Percentiles rank a stretch among this genome's conserved stretches.
Conservation (phyloP, 2,797 vertebrate species). For the Limnodromus scolopaceus region DNA sequence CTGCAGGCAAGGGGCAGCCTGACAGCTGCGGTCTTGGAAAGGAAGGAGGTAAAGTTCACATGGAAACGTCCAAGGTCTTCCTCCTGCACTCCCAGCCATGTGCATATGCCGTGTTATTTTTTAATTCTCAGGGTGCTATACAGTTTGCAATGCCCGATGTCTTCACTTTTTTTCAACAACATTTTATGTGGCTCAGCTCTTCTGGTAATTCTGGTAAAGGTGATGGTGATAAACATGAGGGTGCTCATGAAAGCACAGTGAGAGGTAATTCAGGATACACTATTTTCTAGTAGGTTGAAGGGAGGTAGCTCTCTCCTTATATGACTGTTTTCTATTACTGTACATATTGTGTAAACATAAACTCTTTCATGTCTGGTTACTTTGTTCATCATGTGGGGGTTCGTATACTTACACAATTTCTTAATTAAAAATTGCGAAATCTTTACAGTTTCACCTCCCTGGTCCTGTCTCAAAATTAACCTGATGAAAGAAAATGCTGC, state of each 20-base stretch:
- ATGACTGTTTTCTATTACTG: background rate
- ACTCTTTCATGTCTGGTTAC: background rate
- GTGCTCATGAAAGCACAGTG: background rate
- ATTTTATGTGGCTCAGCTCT: background rate
- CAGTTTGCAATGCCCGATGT: fast-evolving
- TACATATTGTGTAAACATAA: slow-evolving; percentile 16
- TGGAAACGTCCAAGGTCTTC: background rate
- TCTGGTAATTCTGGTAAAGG: background rate
- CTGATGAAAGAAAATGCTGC: background rate
- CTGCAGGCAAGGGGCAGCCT: background rate
- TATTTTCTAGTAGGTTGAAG: background rate
- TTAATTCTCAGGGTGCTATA: background rate
- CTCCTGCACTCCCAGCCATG: background rate
- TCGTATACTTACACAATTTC: background rate
- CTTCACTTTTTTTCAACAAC: background rate
- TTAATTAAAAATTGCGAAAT: slow-evolving; percentile 58
- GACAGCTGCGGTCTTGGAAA: background rate
- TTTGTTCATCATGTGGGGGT: background rate
- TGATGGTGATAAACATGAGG: background rate
- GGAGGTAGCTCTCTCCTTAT: background rate
- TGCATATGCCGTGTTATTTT: fast-evolving
- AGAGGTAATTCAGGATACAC: background rate
- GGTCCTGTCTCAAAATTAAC: slow-evolving; percentile 1
- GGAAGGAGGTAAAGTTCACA: fast-evolving
- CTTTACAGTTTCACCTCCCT: background rate